Evolutionary conservation across 92 coral and sea anemone genomes (phyloP).

Genomic region (Zoanthus solanderi): DNA sequence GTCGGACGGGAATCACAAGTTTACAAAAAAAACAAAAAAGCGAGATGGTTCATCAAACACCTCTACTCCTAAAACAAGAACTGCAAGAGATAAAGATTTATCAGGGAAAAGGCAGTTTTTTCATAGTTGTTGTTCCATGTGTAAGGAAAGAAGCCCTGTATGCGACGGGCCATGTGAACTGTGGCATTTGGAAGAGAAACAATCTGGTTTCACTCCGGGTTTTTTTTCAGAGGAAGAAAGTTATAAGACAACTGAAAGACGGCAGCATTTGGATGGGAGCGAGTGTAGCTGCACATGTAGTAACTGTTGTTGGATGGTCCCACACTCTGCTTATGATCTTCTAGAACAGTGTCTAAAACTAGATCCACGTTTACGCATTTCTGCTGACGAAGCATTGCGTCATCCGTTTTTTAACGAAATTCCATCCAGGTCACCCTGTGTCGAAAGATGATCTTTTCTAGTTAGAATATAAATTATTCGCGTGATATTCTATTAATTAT

Average conservation of each 20-base stretch:
- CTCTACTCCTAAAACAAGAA: not conserved
- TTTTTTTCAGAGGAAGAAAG: not conserved
- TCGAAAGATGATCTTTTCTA: not conserved
- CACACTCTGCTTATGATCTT: constrained; percentile 84
- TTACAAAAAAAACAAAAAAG: constrained; percentile 58
- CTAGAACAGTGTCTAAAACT: constrained; percentile 86
- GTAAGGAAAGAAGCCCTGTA: not conserved
- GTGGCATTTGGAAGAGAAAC: not conserved
- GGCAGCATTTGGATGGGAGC: constrained; percentile 86
- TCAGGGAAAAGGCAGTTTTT: not conserved
- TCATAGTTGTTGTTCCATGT: constrained; percentile 24
- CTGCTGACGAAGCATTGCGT: constrained; percentile 86
- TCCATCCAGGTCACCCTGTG: not conserved
- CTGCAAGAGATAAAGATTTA: not conserved
- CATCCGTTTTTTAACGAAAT: constrained; percentile 77
- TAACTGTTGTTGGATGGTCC: constrained; percentile 80
- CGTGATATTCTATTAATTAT: no score
- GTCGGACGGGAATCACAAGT: constrained; percentile 5
- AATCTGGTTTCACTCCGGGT: not conserved
- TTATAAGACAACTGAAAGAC: constrained; percentile 14
- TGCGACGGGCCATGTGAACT: constrained; percentile 2
- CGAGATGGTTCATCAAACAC: constrained; percentile 44
- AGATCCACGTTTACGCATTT: constrained; percentile 87
- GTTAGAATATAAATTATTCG: no score
- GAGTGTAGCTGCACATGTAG: constrained; percentile 72